Percentiles rank a stretch among this genome's conserved stretches.
These are phyloP conservation scores for Stictonetta naevosa DNA, from an alignment of 2,113 vertebrate genomes.

Conservation along the genomic window DNA sequence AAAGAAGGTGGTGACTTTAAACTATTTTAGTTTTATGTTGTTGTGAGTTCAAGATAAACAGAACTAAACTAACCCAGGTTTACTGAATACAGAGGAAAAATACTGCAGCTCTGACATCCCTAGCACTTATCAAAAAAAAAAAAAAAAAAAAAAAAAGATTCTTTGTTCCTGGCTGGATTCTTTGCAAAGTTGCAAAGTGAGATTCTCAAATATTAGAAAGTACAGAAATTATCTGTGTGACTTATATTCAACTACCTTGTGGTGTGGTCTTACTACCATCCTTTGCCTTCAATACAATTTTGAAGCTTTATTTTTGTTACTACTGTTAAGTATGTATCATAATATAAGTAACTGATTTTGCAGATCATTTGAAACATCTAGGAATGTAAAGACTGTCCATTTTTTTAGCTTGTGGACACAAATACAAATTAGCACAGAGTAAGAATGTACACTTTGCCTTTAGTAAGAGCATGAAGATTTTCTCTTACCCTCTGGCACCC, in stretches of 20 bases:
- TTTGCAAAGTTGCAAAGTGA: not conserved
- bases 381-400: not conserved
- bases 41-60: not conserved
- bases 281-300: not conserved
- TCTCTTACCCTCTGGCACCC: not conserved
- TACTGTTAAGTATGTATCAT: not conserved
- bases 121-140: not conserved
- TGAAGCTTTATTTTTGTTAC: not conserved
- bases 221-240: not conserved
- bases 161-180: not conserved
- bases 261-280: not conserved
- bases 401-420: not conserved
- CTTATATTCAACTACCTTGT: not conserved
- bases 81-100: not conserved
- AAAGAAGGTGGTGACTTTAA: not conserved
- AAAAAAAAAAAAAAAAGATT: too few species aligned
- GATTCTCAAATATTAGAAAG: not conserved
- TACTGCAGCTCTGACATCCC: not conserved
- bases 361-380: not conserved
- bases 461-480: not conserved
- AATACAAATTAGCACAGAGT: not conserved
- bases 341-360: not conserved
- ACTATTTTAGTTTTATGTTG: not conserved
- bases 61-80: not conserved
- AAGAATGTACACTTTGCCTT: not conserved